These are phyloP conservation scores for Cephus rjabovi DNA, from an alignment of 2,888 invertebrate genomes.

Conservation along the genomic window DNA sequence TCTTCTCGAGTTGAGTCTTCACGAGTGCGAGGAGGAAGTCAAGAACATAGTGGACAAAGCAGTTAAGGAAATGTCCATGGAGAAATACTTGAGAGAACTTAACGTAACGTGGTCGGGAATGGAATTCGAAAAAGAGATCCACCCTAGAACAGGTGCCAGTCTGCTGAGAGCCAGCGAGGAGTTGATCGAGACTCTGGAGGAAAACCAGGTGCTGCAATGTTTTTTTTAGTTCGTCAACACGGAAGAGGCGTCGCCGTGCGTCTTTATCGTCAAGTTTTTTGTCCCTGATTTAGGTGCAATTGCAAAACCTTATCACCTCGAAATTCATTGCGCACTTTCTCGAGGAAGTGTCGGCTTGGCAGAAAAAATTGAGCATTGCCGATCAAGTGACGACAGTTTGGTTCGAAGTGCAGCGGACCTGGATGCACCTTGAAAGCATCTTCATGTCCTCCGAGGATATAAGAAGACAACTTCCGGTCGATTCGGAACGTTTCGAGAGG, in stretches of 20 bases:
- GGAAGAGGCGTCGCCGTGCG: background rate
- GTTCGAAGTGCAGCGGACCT: conserved; percentile 97
- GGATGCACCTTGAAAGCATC: conserved; percentile 97
- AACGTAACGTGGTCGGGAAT: conserved; percentile 92
- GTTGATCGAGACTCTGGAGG: conserved; percentile 95
- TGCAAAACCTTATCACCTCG: conserved; percentile 96
- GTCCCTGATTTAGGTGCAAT: conserved; percentile 76
- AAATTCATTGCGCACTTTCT: conserved; percentile 97
- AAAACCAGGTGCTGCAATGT: conserved; percentile 82
- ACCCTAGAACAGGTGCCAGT: conserved; percentile 87
- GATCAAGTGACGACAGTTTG: conserved; percentile 93
- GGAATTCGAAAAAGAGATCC: conserved; percentile 93
- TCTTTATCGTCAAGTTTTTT: background rate
- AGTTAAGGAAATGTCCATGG: conserved; percentile 99
- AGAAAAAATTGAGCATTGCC: conserved; percentile 89
- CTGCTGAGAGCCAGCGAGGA: conserved; percentile 93
- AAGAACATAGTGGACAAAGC: conserved; percentile 98
- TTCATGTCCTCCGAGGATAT: conserved; percentile 99
- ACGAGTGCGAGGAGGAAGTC: conserved; percentile 97
- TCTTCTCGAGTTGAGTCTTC: conserved; percentile 89
- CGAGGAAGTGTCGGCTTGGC: conserved; percentile 95
- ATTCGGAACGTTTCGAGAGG: conserved; percentile 91
- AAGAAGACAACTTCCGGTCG: conserved; percentile 91
- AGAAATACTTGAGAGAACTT: conserved; percentile 90
- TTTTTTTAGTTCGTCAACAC: background rate